Conservation (phyloP, 2,797 vertebrate genomes). For the Garrulus glandarius region DNA sequence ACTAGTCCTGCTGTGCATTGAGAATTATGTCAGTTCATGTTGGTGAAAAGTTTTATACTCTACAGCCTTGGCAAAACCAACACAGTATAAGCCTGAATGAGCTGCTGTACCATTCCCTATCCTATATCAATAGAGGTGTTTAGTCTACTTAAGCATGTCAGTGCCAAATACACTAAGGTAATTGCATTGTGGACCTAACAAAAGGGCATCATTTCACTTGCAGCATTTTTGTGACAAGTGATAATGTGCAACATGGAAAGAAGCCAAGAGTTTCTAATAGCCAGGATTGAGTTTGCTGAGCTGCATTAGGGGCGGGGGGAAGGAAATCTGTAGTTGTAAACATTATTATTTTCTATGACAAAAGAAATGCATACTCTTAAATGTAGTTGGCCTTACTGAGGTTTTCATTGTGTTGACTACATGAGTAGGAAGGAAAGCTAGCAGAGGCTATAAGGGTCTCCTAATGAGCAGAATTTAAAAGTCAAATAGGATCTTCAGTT, state of each 20-base stretch:
- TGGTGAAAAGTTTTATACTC: neutral
- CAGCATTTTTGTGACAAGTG: constrained; percentile 23
- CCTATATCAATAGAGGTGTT: neutral
- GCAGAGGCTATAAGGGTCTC: neutral
- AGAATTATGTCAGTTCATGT: constrained; percentile 8
- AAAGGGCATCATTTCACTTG: constrained; percentile 6
- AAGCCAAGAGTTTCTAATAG: constrained; percentile 4
- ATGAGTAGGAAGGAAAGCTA: neutral
- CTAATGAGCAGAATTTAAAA: neutral
- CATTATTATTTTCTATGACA: neutral
- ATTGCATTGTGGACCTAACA: neutral
- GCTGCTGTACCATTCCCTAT: neutral
- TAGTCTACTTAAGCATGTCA: constrained; percentile 20
- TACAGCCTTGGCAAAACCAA: constrained; percentile 24
- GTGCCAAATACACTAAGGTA: constrained; percentile 29
- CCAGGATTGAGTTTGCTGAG: neutral
- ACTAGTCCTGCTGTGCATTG: neutral
- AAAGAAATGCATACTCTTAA: neutral
- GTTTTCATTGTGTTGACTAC: neutral
- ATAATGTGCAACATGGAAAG: constrained; percentile 29
- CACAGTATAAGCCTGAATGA: constrained; percentile 13
- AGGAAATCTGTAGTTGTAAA: neutral
- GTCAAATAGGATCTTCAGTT: neutral
- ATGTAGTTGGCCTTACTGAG: neutral
- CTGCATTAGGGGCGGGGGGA: neutral